Percentiles rank a stretch among this genome's conserved stretches.
phyloP scores from a whole-genome alignment of 2,888 invertebrate genomes.

The Acronicta leporina region DNA sequence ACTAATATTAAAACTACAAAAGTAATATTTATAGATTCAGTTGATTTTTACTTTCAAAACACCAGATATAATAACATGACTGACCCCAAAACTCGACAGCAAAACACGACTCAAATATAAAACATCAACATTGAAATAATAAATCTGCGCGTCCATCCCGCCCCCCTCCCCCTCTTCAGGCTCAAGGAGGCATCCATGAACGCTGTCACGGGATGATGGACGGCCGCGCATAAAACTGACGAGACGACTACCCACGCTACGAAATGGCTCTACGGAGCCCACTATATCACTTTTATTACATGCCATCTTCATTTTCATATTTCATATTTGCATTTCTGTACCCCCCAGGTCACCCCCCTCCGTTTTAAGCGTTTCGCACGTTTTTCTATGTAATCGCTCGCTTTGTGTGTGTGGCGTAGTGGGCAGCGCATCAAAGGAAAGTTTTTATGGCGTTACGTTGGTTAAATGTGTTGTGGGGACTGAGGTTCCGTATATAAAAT shows the following conservation, averaged over 20 bases:
- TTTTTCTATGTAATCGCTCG: conserved; percentile 85
- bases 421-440: conserved; percentile 73
- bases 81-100: conserved; percentile 30
- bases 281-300: conserved; percentile 94
- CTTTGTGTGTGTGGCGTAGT: conserved; percentile 78
- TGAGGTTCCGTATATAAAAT: conserved; percentile 57
- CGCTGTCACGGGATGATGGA: conserved; percentile 92
- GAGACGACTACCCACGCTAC: conserved; percentile 91
- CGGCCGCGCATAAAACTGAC: conserved; percentile 93
- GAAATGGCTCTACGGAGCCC: conserved; percentile 94
- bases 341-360: conserved; percentile 60
- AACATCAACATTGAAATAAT: conserved; percentile 84
- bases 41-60: background rate
- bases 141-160: conserved; percentile 74
- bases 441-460: conserved; percentile 65
- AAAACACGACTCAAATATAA: conserved; percentile 63
- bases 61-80: conserved; percentile 8
- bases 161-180: conserved; percentile 60
- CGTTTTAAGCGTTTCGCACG: conserved; percentile 83
- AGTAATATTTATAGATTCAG: too few relatives aligned
- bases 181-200: conserved; percentile 87
- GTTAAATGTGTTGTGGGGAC: conserved; percentile 35
- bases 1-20: too few relatives aligned
- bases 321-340: conserved; percentile 89
- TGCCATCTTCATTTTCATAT: conserved; percentile 92